Evolutionary conservation across 2,113 vertebrate genomes (phyloP), one percentile per base, ranked within the genome.

Genomic region (rabbit (Oryctolagus cuniculus)): DNA sequence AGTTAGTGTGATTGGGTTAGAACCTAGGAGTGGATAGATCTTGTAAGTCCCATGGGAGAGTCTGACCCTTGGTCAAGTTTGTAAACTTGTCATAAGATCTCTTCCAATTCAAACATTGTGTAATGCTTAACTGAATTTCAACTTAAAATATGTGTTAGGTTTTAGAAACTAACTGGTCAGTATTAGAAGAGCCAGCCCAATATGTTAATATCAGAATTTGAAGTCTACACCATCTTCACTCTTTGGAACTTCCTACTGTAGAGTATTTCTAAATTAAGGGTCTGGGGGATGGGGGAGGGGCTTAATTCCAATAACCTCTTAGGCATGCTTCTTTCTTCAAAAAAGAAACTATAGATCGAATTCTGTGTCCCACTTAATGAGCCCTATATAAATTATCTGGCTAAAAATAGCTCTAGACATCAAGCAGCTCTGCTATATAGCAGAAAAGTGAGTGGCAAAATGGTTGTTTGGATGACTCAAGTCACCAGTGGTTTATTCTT

Each of bases 371-470:
- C 5, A 49, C n/a, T 80, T 93, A 93, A 91, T 72, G 58, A 87
- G 10, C 36, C 58, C 70, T 70, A 31, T 63, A 58, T 84, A 91
- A 94, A 81, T 91, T 84, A 91, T 80, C 34, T 27, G 6, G 24
- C 12, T 96, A 95, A 93, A 96, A 96, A 91, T 85, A 96, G 73
- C 53, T 91, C 63, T 78, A 80, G 87, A 92, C 81, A 31, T 55
- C 63, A 61, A 94, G 67, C 53, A 53, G 51, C 8, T 58, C 63
- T 38, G 12, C 49, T 13, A 53, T n/a, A 73, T 0, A 66, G 11
- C 29, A 89, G 19, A 6, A 61, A 44, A 72, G 44, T 90, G 61
- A 84, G 34, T 63, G 84, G 5, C 73, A 84, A 90, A 94, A 67
- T 38, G 11, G 10, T 69, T 97, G 75, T 84, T 94, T 94, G 94